Conservation (phyloP, 2,888 invertebrate species). For the Mythimna lalbum region DNA sequence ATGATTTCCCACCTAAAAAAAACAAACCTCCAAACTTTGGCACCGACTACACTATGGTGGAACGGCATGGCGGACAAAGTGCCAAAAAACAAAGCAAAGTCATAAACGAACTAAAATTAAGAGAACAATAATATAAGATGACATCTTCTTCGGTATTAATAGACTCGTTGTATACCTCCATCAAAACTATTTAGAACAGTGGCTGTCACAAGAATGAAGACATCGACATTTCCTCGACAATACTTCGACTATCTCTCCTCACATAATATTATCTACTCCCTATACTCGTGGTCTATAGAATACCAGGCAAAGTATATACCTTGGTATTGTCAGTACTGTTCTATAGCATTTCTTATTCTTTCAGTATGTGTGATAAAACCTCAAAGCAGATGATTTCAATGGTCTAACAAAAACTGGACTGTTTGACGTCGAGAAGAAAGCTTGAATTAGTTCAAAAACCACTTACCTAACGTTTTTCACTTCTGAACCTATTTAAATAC, state of each 20-base stretch:
- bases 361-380: background rate
- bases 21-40: background rate
- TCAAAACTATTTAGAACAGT: constrained; percentile 49
- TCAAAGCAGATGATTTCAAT: background rate
- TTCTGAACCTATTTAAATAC: too few relatives aligned
- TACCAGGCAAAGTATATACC: constrained; percentile 1
- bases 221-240: constrained; percentile 50
- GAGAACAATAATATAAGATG: background rate
- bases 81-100: constrained; percentile 7
- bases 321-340: constrained; percentile 18
- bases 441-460: background rate
- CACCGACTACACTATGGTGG: background rate
- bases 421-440: background rate
- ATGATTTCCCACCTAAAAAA: too few relatives aligned
- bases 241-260: constrained; percentile 35
- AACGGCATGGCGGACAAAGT: background rate
- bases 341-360: constrained; percentile 17
- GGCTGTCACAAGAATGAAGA: constrained; percentile 44
- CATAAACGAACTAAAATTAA: constrained; percentile 2
- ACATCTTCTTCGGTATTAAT: constrained; percentile 22
- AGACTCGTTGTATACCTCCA: constrained; percentile 23
- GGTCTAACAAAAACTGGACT: background rate
- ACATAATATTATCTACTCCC: constrained; percentile 40
- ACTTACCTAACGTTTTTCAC: background rate
- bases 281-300: background rate